Conservation (phyloP, 2,113 vertebrate genomes). For the Embiotoca jacksoni region DNA sequence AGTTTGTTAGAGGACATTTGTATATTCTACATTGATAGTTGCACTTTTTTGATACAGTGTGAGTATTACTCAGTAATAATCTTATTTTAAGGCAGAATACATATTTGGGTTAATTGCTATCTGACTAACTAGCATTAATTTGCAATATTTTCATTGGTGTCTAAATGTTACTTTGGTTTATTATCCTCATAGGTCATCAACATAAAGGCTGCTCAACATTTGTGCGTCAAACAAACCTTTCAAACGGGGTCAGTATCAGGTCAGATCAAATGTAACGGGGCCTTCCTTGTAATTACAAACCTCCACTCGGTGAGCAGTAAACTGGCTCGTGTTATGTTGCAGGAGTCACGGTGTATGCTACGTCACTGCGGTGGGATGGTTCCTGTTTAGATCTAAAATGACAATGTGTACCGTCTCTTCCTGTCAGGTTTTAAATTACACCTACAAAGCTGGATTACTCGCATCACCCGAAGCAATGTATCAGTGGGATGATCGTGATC, state of each 20-base stretch:
- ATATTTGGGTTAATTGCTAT: neutral
- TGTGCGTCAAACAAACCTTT: neutral
- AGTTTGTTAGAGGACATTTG: neutral
- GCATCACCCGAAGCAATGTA: neutral
- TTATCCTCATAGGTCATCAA: neutral
- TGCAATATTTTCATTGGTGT: neutral
- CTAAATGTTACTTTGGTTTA: slow-evolving; percentile 6
- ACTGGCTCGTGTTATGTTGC: neutral
- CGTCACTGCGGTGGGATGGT: neutral
- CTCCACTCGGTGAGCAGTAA: neutral
- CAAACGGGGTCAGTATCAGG: neutral
- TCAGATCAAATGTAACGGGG: neutral
- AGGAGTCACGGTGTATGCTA: neutral
- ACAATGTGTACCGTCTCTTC: neutral
- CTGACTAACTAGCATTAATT: neutral
- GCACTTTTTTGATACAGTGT: slow-evolving; percentile 27
- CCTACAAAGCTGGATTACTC: neutral
- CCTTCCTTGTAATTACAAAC: neutral
- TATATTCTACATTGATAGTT: slow-evolving; percentile 16
- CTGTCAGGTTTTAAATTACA: neutral
- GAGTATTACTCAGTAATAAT: slow-evolving; percentile 2
- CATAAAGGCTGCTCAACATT: slow-evolving; percentile 5
- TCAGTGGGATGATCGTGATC: neutral
- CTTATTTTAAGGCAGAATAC: slow-evolving; percentile 9
- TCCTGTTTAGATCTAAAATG: slow-evolving; percentile 8